A percentile compares a stretch with the other conserved stretches of the same genome.
Conservation (phyloP, 2,797 vertebrate genomes). For the Hylomyscus alleni region DNA sequence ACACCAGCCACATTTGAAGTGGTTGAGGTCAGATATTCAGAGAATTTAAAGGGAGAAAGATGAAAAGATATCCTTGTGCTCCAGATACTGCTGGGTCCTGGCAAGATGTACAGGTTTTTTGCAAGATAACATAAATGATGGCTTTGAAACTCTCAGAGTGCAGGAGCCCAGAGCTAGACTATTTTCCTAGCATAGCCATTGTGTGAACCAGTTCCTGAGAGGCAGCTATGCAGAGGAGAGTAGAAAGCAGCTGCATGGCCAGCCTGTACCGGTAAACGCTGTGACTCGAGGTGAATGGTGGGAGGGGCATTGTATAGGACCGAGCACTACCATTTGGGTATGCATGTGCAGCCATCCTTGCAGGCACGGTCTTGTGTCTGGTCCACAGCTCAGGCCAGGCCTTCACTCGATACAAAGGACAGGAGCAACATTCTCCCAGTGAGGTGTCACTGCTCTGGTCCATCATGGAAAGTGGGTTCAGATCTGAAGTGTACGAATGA, state of each 20-base stretch:
- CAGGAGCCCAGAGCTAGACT: accelerated
- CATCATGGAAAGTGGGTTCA: background rate
- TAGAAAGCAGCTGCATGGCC: background rate
- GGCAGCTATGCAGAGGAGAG: background rate
- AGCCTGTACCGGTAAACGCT: accelerated
- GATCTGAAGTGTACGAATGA: accelerated
- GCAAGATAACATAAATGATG: background rate
- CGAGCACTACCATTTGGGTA: background rate
- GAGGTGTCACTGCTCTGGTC: background rate
- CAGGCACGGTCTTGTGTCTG: accelerated
- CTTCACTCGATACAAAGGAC: accelerated
- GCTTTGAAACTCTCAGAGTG: accelerated
- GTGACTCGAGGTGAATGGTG: background rate
- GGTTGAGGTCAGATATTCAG: background rate
- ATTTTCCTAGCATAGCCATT: accelerated
- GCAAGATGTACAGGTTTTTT: background rate
- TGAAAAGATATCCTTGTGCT: background rate
- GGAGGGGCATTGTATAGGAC: background rate
- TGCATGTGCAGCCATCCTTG: accelerated
- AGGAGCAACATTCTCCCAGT: background rate
- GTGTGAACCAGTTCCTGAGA: no score
- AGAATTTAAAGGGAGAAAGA: background rate
- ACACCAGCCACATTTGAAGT: background rate
- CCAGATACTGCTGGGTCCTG: background rate
- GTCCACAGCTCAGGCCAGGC: accelerated